Conservation (phyloP, 1,140 invertebrate species). For the Trichomalopsis sarcophagae region DNA sequence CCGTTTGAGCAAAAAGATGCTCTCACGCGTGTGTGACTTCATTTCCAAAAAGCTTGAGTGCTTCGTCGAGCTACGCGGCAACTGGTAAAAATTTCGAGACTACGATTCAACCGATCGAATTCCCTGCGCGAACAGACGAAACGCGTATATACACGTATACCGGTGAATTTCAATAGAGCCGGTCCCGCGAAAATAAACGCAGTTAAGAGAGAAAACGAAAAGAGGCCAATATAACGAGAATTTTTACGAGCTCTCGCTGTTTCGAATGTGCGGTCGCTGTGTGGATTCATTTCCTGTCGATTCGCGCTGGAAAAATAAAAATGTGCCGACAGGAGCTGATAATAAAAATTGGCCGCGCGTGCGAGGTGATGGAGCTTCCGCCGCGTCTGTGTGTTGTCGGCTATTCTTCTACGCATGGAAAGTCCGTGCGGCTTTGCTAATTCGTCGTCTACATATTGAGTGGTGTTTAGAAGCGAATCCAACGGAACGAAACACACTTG, state of each 20-base stretch:
- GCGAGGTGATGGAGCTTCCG: too few relatives aligned
- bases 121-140: neutral
- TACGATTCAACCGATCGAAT: too few relatives aligned
- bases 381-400: neutral
- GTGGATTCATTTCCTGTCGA: neutral
- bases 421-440: too few relatives aligned
- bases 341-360: neutral
- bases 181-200: neutral
- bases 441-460: too few relatives aligned
- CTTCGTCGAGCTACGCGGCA: too few relatives aligned
- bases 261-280: neutral
- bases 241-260: neutral
- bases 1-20: too few relatives aligned
- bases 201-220: neutral
- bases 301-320: neutral
- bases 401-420: neutral
- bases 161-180: neutral
- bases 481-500: too few relatives aligned
- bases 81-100: too few relatives aligned
- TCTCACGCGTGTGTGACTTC: too few relatives aligned
- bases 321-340: neutral
- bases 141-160: neutral
- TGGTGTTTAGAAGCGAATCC: too few relatives aligned
- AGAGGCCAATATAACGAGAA: neutral
- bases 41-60: too few relatives aligned